Evolutionary conservation across 2,797 vertebrate genomes (phyloP).

Genomic region (Morus bassanus): DNA sequence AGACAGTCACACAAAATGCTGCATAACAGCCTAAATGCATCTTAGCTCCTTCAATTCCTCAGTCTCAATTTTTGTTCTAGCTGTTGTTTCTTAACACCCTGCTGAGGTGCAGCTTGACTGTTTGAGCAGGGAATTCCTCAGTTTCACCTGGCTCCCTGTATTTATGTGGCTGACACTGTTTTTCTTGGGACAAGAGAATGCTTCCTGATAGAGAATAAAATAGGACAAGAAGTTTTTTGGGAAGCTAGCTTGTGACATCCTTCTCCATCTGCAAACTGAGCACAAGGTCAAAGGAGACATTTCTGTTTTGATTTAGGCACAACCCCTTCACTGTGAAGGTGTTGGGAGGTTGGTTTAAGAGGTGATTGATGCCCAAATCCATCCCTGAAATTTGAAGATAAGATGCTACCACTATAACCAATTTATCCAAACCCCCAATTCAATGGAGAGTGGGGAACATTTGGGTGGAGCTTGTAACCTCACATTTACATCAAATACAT

Average conservation of each 20-base stretch:
- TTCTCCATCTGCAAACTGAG: background rate
- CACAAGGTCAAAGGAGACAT: constrained; percentile 3
- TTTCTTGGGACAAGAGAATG: background rate
- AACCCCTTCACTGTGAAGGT: background rate
- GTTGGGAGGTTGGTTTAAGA: background rate
- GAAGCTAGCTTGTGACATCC: background rate
- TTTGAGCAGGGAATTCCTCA: constrained; percentile 3
- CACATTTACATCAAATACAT: too few species aligned
- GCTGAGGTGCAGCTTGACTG: background rate
- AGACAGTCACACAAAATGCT: background rate
- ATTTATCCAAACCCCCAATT: background rate
- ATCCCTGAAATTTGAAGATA: background rate
- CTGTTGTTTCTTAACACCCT: background rate
- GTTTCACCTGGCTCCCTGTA: background rate
- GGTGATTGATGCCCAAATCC: background rate
- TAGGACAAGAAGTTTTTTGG: background rate
- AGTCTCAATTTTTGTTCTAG: background rate
- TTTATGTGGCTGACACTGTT: background rate
- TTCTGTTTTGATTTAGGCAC: background rate
- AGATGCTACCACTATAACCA: background rate
- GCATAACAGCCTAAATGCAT: background rate
- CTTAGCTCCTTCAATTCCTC: background rate
- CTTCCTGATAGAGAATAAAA: background rate
- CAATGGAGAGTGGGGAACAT: fast-evolving
- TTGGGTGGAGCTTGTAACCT: too few species aligned